Conservation (phyloP, 2,113 vertebrate genomes). For the Lepisosteus oculatus region DNA sequence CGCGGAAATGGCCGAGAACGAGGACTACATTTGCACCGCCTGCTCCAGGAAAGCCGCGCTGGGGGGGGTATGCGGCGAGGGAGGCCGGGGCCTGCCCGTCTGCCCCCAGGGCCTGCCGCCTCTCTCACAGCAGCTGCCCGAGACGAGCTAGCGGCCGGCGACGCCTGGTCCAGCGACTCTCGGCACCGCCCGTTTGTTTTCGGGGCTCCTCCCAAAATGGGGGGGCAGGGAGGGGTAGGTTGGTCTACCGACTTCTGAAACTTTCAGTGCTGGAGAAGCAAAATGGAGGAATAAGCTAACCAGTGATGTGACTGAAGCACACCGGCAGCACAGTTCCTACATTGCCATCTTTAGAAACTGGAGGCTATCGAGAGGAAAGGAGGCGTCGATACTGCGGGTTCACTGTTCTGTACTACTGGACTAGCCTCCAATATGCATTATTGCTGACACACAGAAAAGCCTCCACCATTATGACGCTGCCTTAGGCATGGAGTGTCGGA, state of each 20-base stretch:
- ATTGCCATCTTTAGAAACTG: no score
- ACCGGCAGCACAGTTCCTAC: no score
- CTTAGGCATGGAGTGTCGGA: no score
- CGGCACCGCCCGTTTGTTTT: conserved; percentile 5
- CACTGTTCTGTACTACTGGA: no score
- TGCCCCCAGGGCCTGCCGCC: conserved; percentile 40
- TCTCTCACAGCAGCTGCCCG: conserved; percentile 70
- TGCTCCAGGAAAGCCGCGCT: conserved; percentile 74
- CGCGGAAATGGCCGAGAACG: conserved; percentile 96
- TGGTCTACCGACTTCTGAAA: not conserved
- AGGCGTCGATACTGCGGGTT: no score
- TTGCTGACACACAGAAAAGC: no score
- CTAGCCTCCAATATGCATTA: no score
- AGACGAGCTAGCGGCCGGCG: conserved; percentile 77
- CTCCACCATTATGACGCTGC: no score
- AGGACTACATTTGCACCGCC: conserved; percentile 96
- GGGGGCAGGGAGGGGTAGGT: not conserved
- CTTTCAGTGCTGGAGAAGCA: no score
- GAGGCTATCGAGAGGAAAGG: not conserved
- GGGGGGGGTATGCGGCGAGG: not conserved
- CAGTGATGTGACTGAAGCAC: no score
- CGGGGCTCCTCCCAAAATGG: no score
- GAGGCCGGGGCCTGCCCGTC: conserved; percentile 8
- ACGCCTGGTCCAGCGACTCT: conserved; percentile 1
- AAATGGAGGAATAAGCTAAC: no score